Percentiles rank a stretch among this genome's conserved stretches.
These are phyloP conservation scores for Drosophila insularis DNA, from an alignment of 1,140 invertebrate species.

Conservation along the genomic window DNA sequence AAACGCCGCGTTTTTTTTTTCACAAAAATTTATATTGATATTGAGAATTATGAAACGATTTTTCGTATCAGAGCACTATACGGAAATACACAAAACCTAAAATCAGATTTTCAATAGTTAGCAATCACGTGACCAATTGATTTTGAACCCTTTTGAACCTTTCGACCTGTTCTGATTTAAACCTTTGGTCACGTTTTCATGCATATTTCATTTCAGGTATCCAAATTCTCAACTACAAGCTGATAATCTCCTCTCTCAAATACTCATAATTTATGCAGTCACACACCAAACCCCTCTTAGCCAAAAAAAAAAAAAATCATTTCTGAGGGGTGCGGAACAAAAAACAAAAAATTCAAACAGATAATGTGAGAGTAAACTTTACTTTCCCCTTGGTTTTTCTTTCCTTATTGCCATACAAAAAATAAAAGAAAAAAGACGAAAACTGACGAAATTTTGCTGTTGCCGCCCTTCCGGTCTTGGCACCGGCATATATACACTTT, in stretches of 20 bases:
- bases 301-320: neutral
- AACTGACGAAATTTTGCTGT: slow-evolving; percentile 21
- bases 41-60: neutral
- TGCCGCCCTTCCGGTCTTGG: slow-evolving; percentile 70
- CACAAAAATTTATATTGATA: slow-evolving; percentile 4
- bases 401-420: slow-evolving; percentile 29
- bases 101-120: slow-evolving; percentile 39
- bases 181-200: slow-evolving; percentile 4
- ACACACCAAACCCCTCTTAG: neutral
- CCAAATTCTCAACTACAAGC: slow-evolving; percentile 40
- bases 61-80: neutral
- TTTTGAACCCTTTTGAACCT: slow-evolving; percentile 40
- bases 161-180: neutral
- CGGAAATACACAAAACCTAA: slow-evolving; percentile 6
- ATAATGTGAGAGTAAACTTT: slow-evolving; percentile 8
- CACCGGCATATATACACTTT: neutral
- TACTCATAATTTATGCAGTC: slow-evolving; percentile 73
- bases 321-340: neutral
- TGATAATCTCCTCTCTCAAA: slow-evolving; percentile 66
- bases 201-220: slow-evolving; percentile 1
- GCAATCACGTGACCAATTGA: slow-evolving; percentile 29
- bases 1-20: slow-evolving; percentile 12
- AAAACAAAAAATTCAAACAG: slow-evolving; percentile 9
- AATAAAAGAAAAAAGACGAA: slow-evolving; percentile 19
- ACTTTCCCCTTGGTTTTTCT: slow-evolving; percentile 22